Conservation (phyloP, 2,888 invertebrate species). For the Caenorhabditis macrosperma region DNA sequence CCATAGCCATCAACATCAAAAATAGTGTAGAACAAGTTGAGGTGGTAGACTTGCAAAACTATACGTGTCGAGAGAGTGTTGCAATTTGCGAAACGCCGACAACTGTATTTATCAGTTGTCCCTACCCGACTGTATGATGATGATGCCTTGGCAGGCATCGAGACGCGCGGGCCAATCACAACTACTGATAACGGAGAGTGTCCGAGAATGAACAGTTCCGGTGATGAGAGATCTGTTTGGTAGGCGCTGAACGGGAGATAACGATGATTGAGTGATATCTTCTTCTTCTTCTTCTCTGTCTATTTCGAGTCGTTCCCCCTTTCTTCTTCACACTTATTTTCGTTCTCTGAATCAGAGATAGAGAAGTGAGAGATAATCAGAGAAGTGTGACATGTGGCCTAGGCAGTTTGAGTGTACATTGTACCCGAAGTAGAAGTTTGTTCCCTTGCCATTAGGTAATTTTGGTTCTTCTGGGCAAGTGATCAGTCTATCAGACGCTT, state of each 20-base stretch:
- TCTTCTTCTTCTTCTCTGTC: not conserved
- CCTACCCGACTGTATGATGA: not conserved
- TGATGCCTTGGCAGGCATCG: not conserved
- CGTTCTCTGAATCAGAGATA: not conserved
- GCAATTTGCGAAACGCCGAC: not conserved
- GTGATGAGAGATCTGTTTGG: slow-evolving; percentile 1
- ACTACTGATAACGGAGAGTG: not conserved
- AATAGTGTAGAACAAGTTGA: not conserved
- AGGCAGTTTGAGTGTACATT: no score
- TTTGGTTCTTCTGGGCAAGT: no score
- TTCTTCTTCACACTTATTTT: not conserved
- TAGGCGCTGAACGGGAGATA: not conserved
- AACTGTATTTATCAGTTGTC: slow-evolving; percentile 7
- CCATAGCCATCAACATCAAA: not conserved
- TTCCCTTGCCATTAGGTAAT: not conserved
- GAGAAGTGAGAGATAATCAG: not conserved
- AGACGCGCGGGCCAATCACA: not conserved
- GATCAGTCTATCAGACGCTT: no score
- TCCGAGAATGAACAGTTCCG: not conserved
- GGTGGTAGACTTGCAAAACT: not conserved
- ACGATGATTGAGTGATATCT: not conserved
- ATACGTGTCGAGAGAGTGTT: not conserved
- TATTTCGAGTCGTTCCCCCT: no score
- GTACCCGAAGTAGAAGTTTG: no score
- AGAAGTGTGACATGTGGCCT: no score